Evolutionary conservation across 2,113 vertebrate species (phyloP).

Genomic region (Perca flavescens): DNA sequence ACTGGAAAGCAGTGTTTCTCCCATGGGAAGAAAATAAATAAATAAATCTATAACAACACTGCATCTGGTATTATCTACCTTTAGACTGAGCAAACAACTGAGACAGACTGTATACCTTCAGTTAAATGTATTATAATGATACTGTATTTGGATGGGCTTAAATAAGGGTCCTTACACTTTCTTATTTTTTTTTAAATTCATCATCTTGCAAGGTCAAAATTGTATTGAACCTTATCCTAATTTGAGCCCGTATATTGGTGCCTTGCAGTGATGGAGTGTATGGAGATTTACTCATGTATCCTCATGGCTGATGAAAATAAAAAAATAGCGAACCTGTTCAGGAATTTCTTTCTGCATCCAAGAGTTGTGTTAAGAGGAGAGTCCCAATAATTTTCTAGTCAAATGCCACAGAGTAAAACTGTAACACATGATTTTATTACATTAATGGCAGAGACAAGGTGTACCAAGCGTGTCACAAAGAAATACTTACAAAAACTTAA

Average conservation of each 20-base stretch:
- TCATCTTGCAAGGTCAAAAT: neutral
- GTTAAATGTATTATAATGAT: neutral
- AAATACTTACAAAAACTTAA: neutral
- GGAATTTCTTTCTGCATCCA: neutral
- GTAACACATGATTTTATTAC: neutral
- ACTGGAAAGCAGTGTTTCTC: conserved; percentile 10
- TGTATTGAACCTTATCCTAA: neutral
- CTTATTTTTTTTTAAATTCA: neutral
- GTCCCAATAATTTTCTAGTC: neutral
- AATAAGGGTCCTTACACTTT: neutral
- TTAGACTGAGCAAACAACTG: neutral
- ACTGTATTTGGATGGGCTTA: neutral
- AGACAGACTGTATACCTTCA: neutral
- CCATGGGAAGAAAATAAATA: neutral
- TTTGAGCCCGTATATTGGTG: neutral
- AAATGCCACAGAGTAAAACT: neutral
- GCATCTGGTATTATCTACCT: neutral
- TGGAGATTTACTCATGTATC: neutral
- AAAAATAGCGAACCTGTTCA: neutral
- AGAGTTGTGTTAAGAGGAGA: neutral
- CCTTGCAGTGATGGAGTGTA: neutral
- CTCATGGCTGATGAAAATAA: neutral
- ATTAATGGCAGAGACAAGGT: neutral
- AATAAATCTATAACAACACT: neutral
- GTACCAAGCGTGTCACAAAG: neutral